Percentiles rank a stretch among this genome's conserved stretches.
Conservation (phyloP, 2,888 invertebrate genomes). For the Pterobdella sp. region DNA sequence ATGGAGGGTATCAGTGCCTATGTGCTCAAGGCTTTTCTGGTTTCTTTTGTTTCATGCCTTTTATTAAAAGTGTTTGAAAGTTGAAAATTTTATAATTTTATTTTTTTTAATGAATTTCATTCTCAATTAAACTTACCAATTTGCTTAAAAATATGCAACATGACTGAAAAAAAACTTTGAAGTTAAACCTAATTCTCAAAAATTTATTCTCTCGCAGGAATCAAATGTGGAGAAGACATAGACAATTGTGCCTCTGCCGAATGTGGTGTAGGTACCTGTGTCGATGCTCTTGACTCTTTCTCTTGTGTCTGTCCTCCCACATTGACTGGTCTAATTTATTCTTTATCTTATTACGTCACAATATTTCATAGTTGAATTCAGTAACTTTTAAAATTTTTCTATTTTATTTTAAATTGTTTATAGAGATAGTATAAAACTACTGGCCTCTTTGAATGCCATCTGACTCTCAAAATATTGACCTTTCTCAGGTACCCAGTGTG, state of each 20-base stretch:
- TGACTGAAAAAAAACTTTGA: not conserved
- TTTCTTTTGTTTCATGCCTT: not conserved
- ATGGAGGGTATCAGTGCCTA: not conserved
- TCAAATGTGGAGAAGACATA: not conserved
- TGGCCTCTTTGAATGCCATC: not conserved
- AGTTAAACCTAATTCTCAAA: not conserved
- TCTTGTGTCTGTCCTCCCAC: slow-evolving; percentile 75
- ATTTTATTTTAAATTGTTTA: too few species aligned
- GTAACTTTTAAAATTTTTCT: too few species aligned
- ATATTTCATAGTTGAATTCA: not conserved
- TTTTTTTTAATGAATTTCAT: too few species aligned
- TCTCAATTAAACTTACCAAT: too few species aligned
- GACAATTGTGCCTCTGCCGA: not conserved
- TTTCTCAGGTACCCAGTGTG: slow-evolving; percentile 7
- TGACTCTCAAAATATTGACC: not conserved
- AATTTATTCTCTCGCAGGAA: not conserved
- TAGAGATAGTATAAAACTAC: too few species aligned
- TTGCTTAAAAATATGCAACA: too few species aligned
- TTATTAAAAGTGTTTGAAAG: too few species aligned
- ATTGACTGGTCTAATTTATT: slow-evolving; percentile 66
- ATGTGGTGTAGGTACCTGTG: slow-evolving; percentile 12
- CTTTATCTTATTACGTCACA: not conserved
- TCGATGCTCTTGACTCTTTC: slow-evolving; percentile 34
- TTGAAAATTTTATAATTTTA: too few species aligned
- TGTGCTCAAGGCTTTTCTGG: not conserved